These are phyloP conservation scores for Agrochola circellaris DNA, from an alignment of 2,888 invertebrate genomes.

Conservation along the genomic window DNA sequence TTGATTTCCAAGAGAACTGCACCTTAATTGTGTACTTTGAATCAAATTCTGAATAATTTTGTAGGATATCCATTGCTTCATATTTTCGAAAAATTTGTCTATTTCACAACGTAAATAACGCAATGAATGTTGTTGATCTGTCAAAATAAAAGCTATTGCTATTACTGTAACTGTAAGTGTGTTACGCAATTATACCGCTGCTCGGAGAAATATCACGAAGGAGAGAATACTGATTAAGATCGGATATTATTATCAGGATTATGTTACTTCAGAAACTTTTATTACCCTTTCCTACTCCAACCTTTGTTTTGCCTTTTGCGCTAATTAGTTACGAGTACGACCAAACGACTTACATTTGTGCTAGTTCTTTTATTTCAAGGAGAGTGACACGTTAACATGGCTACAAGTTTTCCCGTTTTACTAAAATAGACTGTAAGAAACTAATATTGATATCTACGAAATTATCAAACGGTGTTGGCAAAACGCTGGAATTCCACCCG, in stretches of 20 bases:
- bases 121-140: too few relatives aligned
- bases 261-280: neutral
- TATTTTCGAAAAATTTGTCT: too few relatives aligned
- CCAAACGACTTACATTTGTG: neutral
- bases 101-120: too few relatives aligned
- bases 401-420: neutral
- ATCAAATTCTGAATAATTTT: too few relatives aligned
- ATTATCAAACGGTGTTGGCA: conserved; percentile 65
- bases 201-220: neutral
- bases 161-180: too few relatives aligned
- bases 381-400: conserved; percentile 12
- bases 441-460: conserved; percentile 35
- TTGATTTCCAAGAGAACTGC: neutral
- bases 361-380: conserved; percentile 15
- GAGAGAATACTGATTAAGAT: neutral
- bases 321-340: neutral
- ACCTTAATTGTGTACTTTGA: too few relatives aligned
- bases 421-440: conserved; percentile 9
- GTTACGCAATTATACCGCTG: too few relatives aligned
- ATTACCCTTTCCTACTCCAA: neutral
- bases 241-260: neutral
- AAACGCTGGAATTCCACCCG: conserved; percentile 62
- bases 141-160: too few relatives aligned
- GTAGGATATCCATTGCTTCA: too few relatives aligned
- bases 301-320: conserved; percentile 8